Conservation (phyloP, 92 coral and sea anemone species). For the Umimayanthus kanabou region DNA sequence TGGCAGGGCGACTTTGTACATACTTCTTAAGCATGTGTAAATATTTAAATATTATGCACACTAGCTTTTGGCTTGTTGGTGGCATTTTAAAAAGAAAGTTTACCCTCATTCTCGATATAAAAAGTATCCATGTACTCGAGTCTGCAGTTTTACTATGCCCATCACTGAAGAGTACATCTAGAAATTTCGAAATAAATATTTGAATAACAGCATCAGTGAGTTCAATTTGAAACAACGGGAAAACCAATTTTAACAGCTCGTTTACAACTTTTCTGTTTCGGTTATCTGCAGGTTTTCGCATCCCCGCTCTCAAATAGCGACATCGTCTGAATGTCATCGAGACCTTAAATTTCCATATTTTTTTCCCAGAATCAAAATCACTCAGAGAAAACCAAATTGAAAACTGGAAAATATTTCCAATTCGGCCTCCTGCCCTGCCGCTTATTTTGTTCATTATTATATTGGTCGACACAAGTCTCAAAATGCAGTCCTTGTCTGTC, state of each 20-base stretch:
- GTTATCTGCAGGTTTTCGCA: slow-evolving; percentile 13
- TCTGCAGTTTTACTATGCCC: background rate
- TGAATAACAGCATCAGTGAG: slow-evolving; percentile 1
- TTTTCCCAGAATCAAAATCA: slow-evolving; percentile 40
- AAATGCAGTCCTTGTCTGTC: slow-evolving; percentile 1
- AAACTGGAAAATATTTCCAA: slow-evolving; percentile 10
- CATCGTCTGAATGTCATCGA: slow-evolving; percentile 24
- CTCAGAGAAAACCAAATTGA: slow-evolving; percentile 12
- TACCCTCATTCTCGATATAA: slow-evolving; percentile 29
- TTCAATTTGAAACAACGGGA: slow-evolving; percentile 13
- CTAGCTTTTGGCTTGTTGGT: slow-evolving; percentile 43
- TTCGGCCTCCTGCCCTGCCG: slow-evolving; percentile 28
- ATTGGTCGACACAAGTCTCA: slow-evolving; percentile 25
- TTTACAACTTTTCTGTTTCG: slow-evolving; percentile 21
- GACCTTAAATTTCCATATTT: slow-evolving; percentile 25
- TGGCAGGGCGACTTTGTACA: slow-evolving; percentile 67
- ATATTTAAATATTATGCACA: slow-evolving; percentile 91
- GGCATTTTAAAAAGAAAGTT: slow-evolving; percentile 48
- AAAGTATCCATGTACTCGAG: background rate
- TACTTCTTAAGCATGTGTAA: slow-evolving; percentile 76
- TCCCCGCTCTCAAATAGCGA: slow-evolving; percentile 13
- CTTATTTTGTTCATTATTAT: slow-evolving; percentile 27
- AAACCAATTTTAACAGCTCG: slow-evolving; percentile 31
- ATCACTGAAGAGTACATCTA: background rate
- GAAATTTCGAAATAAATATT: background rate